phyloP scores from a whole-genome alignment of 1,140 invertebrate genomes.

The Aradophagus sp. region DNA sequence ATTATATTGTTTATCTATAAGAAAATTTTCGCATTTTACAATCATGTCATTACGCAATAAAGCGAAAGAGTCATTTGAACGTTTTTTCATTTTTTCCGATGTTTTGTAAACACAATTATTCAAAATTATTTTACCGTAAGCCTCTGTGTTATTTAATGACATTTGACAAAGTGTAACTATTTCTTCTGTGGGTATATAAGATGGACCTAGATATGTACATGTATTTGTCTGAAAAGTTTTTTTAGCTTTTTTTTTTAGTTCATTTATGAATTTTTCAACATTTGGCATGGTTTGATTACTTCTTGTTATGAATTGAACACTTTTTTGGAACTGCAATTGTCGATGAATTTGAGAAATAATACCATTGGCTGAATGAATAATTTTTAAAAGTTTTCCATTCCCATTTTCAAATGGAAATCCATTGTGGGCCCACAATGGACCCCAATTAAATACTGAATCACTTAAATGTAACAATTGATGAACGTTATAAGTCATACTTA shows the following conservation, averaged over 20 bases:
- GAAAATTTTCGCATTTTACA: too few relatives aligned
- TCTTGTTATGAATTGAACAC: neutral
- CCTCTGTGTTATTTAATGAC: neutral
- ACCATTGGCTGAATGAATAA: neutral
- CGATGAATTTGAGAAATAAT: neutral
- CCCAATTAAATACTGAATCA: neutral
- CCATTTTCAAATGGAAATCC: conserved; percentile 3
- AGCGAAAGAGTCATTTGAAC: conserved; percentile 1
- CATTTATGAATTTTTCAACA: neutral
- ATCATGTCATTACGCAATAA: neutral
- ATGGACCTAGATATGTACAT: neutral
- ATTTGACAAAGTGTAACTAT: neutral
- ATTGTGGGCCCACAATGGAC: neutral
- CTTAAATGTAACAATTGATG: neutral
- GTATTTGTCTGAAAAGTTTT: neutral
- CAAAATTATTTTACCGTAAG: neutral
- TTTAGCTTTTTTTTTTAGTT: neutral
- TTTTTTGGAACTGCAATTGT: conserved; percentile 1
- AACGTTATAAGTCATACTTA: neutral
- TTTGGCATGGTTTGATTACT: neutral
- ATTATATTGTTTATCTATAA: too few relatives aligned
- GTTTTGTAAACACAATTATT: neutral
- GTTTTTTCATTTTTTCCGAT: neutral
- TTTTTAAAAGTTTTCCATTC: neutral
- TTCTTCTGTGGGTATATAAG: neutral